Evolutionary conservation across 2,113 vertebrate species (phyloP), one percentile per base, ranked within the genome.

Genomic region (Carassius carassius): DNA sequence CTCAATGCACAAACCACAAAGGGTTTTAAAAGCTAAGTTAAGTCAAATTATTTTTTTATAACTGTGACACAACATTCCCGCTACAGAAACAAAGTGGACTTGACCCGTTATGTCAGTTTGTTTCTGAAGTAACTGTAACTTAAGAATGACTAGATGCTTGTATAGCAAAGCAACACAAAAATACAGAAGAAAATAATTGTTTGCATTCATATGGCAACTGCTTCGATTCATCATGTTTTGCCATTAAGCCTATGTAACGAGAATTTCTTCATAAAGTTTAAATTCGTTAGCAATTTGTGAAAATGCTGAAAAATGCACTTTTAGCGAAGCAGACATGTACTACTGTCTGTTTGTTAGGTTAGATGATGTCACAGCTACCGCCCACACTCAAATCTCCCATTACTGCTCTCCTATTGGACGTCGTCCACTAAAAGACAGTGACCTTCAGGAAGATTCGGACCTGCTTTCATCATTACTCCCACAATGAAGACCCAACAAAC

Each of bases 381-480:
- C 78, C 63, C 47, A 51, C 65, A 76, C 81, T 54, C 41, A 49
- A 37, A 67, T 67, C 60, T 49, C 78, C 58, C 78, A 47, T 47
- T 54, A 29, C 62, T 23, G 6, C 54, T 54, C 82, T 58, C 73
- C 58, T 69, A 87, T 73, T 75, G 86, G 76, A 60, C 1, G 2
- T 2, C 1, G n/a, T 51, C 51, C 32, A 74, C 16, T 56, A 29
- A 35, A 49, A 62, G 23, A 70, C 16, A n/a, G 25, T 16, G 25
- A 32, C 72, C 13, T 49, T 81, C 47, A 51, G 12, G 10, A 35
- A 25, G 49, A 41, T 25, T 47, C 21, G 21, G 41, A 82, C 21
- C 56, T 87, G 82, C 78, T 80, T 87, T 80, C 69, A 19, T 69
- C 80, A 87, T 84, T 49, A 80, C 69, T 76, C 44, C 82, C 58